Evolutionary conservation across 2,113 vertebrate species (phyloP), one percentile per base, ranked within the genome.

Genomic region (Speoplatyrhinus poulsoni): DNA sequence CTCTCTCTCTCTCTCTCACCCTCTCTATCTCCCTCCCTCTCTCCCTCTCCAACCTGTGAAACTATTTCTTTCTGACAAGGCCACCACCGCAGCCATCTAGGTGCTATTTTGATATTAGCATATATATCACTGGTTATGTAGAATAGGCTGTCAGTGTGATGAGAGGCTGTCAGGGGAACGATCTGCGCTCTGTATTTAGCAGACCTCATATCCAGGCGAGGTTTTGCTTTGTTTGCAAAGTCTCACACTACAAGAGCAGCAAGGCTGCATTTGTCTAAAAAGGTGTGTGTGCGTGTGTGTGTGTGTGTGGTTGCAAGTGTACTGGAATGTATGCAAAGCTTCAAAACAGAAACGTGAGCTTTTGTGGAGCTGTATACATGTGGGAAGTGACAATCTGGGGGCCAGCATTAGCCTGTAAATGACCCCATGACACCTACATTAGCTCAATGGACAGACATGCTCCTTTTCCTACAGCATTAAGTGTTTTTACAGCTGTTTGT

Each of bases 51-150:
- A 76, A 89, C 79, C 81, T 86, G 85, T 76, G 68, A 88, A 90
- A 89, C 76, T 52, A 82, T 86, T 85, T 85, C 78, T 76, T 77
- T 7, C 68, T 69, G 80, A 79, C 65, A 67, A 65, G 72, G 53
- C 60, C 3, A 32, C 67, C 72, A 70, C 26, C 26, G 26, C 64
- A 66, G 62, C 6, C 19, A 74, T 76, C 72, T 60, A 83, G 80
- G 75, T 84, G 79, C 66, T 73, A 67, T 72, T 83, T 79, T 80
- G 70, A 82, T 76, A 91, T 90, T 88, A 89, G 80, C 90, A 91
- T 90, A 86, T 88, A 89, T 91, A 88, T 91, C 85, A 85, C 72
- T 75, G 66, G 82, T 83, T 85, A 83, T 85, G 76, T 72, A 87
- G 84, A 91, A 83, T 55, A 77, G 78, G 50, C 48, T 55, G 58